Percentiles rank a stretch among this genome's conserved stretches.
Evolutionary conservation across 2,888 invertebrate genomes (phyloP).

Genomic region (Dascillus cervinus): DNA sequence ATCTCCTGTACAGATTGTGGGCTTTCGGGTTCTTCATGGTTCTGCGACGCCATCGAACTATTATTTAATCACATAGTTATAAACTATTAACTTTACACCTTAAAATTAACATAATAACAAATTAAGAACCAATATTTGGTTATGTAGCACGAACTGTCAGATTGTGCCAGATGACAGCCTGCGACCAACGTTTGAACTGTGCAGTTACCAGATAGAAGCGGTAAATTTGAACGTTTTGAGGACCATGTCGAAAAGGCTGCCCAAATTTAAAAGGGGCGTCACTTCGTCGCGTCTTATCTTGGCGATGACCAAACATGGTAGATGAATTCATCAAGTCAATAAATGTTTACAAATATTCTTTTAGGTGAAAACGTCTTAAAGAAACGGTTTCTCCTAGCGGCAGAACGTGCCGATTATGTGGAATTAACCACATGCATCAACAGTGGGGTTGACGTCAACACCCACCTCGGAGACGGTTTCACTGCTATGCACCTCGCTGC

Average conservation of each 20-base stretch:
- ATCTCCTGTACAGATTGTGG: constrained; percentile 67
- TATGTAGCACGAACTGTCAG: no score
- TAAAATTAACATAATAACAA: not conserved
- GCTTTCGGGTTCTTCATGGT: constrained; percentile 30
- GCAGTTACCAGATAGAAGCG: no score
- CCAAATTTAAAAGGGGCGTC: no score
- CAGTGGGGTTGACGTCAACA: constrained; percentile 18
- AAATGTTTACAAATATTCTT: no score
- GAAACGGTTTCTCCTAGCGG: constrained; percentile 6
- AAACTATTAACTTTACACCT: not conserved
- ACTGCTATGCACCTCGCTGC: constrained; percentile 22
- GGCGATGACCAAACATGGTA: no score
- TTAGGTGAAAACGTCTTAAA: not conserved
- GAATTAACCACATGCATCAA: constrained; percentile 12
- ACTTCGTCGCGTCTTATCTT: no score
- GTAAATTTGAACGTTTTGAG: no score
- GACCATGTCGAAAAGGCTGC: no score
- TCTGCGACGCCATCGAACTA: constrained; percentile 36
- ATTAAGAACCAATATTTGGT: no score
- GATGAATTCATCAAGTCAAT: no score
- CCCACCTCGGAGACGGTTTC: constrained; percentile 3
- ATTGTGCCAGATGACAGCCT: no score
- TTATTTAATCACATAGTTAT: constrained; percentile 12
- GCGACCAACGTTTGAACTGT: no score
- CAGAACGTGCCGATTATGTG: constrained; percentile 9